phyloP scores from a whole-genome alignment of 2,888 invertebrate species.

The Stenurella melanura region DNA sequence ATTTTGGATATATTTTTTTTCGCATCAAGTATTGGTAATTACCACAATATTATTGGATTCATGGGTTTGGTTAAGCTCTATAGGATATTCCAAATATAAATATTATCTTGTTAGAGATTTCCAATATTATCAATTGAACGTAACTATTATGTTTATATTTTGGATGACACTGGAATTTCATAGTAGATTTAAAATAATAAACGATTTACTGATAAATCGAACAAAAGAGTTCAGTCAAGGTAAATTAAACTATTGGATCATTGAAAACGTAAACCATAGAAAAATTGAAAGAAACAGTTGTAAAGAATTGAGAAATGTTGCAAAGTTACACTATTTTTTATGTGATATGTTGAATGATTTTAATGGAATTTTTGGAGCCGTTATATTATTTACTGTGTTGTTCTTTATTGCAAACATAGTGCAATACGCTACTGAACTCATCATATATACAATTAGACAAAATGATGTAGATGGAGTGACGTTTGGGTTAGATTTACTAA shows the following conservation, averaged over 20 bases:
- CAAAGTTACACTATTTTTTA: conserved; percentile 34
- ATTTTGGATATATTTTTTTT: neutral
- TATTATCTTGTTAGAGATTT: conserved; percentile 9
- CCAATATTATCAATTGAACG: conserved; percentile 16
- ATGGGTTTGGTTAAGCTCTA: conserved; percentile 10
- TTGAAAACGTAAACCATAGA: neutral
- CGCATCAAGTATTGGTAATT: neutral
- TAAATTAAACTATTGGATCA: neutral
- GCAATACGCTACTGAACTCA: conserved; percentile 26
- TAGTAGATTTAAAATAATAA: conserved; percentile 2
- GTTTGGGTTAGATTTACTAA: conserved; percentile 22
- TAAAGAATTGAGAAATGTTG: conserved; percentile 26
- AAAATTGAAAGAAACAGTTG: neutral
- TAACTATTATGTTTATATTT: conserved; percentile 14
- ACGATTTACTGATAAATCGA: neutral
- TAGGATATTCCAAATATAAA: conserved; percentile 13
- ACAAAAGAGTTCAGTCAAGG: neutral
- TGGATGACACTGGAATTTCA: conserved; percentile 19
- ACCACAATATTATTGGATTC: neutral
- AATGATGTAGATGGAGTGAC: conserved; percentile 11
- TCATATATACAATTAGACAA: conserved; percentile 28
- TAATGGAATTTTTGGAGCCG: conserved; percentile 37
- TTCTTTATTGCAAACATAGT: conserved; percentile 15
- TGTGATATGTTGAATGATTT: conserved; percentile 32
- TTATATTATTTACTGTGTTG: conserved; percentile 25